phyloP scores from a whole-genome alignment of 23 tunicate genomes.

The Aplidium turbinatum region DNA sequence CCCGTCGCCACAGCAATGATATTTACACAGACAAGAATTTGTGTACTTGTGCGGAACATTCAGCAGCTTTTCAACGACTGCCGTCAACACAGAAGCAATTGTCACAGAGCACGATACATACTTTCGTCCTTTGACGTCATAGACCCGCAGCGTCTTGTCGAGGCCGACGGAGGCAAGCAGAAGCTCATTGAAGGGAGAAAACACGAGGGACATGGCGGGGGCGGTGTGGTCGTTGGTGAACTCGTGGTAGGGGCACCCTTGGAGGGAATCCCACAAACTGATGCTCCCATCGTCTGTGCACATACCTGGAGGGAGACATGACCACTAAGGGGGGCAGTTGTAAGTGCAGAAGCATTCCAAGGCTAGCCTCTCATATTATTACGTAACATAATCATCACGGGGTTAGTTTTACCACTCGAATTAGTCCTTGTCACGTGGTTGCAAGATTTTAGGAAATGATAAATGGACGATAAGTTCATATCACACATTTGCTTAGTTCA shows the following conservation, averaged over 20 bases:
- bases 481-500: no score
- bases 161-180: conserved; percentile 76
- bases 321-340: not conserved
- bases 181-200: conserved; percentile 79
- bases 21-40: no score
- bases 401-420: no score
- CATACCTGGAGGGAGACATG: conserved; percentile 42
- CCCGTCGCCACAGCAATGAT: no score
- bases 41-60: no score
- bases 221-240: conserved; percentile 66
- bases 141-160: conserved; percentile 69
- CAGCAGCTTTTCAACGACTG: no score
- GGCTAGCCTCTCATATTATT: no score
- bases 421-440: no score
- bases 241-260: conserved; percentile 31
- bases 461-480: no score
- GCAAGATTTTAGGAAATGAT: no score
- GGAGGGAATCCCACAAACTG: conserved; percentile 64
- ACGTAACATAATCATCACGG: no score
- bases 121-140: conserved; percentile 66
- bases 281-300: conserved; percentile 83
- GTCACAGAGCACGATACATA: conserved; percentile 9
- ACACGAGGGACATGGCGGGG: conserved; percentile 81
- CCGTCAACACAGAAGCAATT: not conserved
- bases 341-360: not conserved